Conservation (phyloP, 2,888 invertebrate species). For the Dasypolia templi region DNA sequence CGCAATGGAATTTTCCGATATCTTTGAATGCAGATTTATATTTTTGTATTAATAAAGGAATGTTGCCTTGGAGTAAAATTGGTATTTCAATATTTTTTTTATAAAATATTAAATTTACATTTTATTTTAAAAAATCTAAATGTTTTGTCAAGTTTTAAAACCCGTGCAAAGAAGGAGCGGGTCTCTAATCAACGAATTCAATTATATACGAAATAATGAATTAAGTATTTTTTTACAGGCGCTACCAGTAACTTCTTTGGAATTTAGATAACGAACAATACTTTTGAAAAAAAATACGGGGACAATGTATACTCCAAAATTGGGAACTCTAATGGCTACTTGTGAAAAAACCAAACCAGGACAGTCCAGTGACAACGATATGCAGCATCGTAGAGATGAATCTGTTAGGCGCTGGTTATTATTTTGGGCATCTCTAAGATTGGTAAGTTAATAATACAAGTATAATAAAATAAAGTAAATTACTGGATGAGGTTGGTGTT, state of each 20-base stretch:
- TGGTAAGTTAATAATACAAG: slow-evolving; percentile 40
- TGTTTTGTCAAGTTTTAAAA: background rate
- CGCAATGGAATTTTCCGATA: too few relatives aligned
- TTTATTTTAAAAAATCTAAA: background rate
- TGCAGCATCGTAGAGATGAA: background rate
- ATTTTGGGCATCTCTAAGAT: slow-evolving; percentile 18
- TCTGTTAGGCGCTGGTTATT: slow-evolving; percentile 7
- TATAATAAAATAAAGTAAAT: too few relatives aligned
- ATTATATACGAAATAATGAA: too few relatives aligned
- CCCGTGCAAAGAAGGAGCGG: background rate
- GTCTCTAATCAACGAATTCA: background rate
- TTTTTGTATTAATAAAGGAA: too few relatives aligned
- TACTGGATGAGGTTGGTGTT: too few relatives aligned
- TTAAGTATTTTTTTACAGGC: background rate
- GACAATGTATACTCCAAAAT: slow-evolving; percentile 21
- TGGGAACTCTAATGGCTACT: background rate
- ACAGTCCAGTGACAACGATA: background rate
- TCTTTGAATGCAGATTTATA: too few relatives aligned
- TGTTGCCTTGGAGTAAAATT: too few relatives aligned
- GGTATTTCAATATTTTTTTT: too few relatives aligned
- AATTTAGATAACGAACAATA: background rate
- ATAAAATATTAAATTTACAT: background rate
- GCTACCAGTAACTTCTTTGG: too few relatives aligned
- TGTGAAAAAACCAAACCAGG: background rate
- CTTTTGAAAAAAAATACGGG: background rate